Evolutionary conservation across 2,888 invertebrate genomes (phyloP).

Genomic region (Leptinotarsa peninsularis): DNA sequence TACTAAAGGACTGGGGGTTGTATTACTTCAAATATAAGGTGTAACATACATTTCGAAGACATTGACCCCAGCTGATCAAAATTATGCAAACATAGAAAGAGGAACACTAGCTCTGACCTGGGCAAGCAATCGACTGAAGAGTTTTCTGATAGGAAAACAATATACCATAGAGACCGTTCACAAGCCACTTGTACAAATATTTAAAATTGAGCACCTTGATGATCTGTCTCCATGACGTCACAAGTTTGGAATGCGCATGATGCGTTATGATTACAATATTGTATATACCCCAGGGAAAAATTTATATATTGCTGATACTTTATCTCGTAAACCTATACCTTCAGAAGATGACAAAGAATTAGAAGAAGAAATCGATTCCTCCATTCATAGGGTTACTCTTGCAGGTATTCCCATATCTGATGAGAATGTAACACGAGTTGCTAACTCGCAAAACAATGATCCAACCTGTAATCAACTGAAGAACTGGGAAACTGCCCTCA

Average conservation of each 20-base stretch:
- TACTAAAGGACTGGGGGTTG: background rate
- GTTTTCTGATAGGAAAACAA: background rate
- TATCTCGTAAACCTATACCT: background rate
- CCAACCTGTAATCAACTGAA: background rate
- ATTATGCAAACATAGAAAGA: constrained; percentile 11
- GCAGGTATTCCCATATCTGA: background rate
- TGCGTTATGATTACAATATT: constrained; percentile 6
- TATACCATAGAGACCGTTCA: constrained; percentile 12
- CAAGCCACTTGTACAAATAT: constrained; percentile 10
- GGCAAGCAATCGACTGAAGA: background rate
- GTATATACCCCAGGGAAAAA: constrained; percentile 4
- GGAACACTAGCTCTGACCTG: background rate
- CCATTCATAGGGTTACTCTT: background rate
- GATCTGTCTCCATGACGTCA: background rate
- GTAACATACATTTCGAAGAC: background rate
- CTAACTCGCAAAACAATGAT: constrained; percentile 8
- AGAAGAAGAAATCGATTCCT: background rate
- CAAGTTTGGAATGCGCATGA: background rate
- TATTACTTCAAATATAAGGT: background rate
- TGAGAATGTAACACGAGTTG: background rate
- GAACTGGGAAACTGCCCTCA: background rate
- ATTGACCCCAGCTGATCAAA: background rate
- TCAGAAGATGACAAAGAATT: constrained; percentile 1
- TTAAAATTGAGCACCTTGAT: background rate
- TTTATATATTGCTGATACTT: background rate